These are phyloP conservation scores for Micromesistius poutassou DNA, from an alignment of 2,797 vertebrate genomes.

Conservation along the genomic window DNA sequence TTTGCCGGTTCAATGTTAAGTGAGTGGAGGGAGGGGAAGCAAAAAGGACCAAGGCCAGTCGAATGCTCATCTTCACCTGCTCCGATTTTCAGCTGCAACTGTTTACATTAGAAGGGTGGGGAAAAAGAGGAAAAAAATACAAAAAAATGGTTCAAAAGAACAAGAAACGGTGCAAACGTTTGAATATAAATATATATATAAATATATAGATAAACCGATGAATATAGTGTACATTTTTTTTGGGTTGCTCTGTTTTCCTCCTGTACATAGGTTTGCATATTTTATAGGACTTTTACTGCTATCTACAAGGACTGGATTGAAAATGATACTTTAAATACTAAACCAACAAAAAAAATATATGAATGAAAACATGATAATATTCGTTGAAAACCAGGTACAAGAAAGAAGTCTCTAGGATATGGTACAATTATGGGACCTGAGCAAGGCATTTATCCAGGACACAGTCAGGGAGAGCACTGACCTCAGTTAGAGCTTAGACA, in stretches of 20 bases:
- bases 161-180: constrained; percentile 76
- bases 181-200: constrained; percentile 84
- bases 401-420: constrained; percentile 61
- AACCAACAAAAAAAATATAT: constrained; percentile 75
- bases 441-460: constrained; percentile 96
- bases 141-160: constrained; percentile 73
- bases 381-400: constrained; percentile 84
- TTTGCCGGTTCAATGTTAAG: constrained; percentile 18
- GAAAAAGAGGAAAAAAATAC: constrained; percentile 36
- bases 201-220: constrained; percentile 82
- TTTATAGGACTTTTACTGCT: constrained; percentile 99
- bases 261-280: constrained; percentile 99
- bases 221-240: constrained; percentile 86
- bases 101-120: constrained; percentile 84
- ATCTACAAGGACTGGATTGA: constrained; percentile 89
- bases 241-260: constrained; percentile 90
- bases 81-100: constrained; percentile 85
- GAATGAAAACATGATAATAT: constrained; percentile 82
- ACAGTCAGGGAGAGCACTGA: constrained; percentile 91
- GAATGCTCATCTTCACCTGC: constrained; percentile 52
- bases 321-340: constrained; percentile 80
- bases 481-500: constrained; percentile 89
- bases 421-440: constrained; percentile 82
- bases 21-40: constrained; percentile 28
- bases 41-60: constrained; percentile 25